phyloP scores from a whole-genome alignment of 2,888 invertebrate species.

The Dasysyrphus tricinctus region DNA sequence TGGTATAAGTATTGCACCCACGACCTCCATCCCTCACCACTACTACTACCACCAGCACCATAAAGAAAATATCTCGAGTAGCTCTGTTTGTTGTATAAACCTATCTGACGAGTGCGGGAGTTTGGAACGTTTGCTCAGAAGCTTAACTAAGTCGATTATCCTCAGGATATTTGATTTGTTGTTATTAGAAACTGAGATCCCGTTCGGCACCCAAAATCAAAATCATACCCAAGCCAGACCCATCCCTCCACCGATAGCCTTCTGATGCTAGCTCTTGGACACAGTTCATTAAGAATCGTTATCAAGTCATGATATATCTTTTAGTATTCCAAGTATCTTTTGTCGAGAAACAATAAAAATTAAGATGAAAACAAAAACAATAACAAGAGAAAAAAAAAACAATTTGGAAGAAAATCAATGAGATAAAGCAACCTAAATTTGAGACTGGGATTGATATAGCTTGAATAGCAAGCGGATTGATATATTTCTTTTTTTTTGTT shows the following conservation, averaged over 20 bases:
- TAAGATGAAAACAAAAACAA: constrained; percentile 41
- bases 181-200: constrained; percentile 54
- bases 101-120: constrained; percentile 18
- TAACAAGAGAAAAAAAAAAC: constrained; percentile 19
- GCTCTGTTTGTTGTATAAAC: constrained; percentile 25
- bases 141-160: constrained; percentile 76
- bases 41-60: constrained; percentile 6
- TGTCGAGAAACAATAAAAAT: constrained; percentile 58
- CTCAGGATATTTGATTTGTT: constrained; percentile 76
- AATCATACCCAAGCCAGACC: not conserved
- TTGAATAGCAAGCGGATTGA: constrained; percentile 43
- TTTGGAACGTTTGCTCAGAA: constrained; percentile 64
- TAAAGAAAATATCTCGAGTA: constrained; percentile 48
- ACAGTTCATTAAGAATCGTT: constrained; percentile 74
- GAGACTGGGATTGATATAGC: constrained; percentile 58
- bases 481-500: constrained; percentile 29
- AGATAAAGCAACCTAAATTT: constrained; percentile 56
- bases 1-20: constrained; percentile 53
- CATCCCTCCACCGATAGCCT: not conserved
- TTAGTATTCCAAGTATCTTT: constrained; percentile 65
- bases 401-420: constrained; percentile 53
- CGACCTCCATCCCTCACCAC: constrained; percentile 25
- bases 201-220: constrained; percentile 2
- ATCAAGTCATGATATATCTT: constrained; percentile 75
- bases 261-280: constrained; percentile 37